These are phyloP conservation scores for Pseudanteris insignis DNA, from an alignment of 2,888 invertebrate species.

Conservation along the genomic window DNA sequence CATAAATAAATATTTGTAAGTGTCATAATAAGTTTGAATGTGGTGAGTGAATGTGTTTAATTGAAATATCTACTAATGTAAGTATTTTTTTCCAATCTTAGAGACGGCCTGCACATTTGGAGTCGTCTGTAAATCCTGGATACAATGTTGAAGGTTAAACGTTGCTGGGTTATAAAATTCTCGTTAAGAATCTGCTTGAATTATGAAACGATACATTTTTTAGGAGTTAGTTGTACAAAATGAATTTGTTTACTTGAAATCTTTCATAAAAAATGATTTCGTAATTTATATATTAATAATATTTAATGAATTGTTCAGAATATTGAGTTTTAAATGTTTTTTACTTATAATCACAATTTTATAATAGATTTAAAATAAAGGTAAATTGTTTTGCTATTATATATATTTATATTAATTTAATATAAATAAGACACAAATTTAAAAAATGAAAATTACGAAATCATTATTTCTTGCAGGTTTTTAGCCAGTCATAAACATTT, in stretches of 20 bases:
- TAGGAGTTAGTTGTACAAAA: no score
- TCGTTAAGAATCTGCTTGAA: constrained; percentile 46
- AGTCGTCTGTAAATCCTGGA: constrained; percentile 64
- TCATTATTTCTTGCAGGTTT: constrained; percentile 23
- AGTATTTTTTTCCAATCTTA: constrained; percentile 66
- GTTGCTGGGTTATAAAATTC: constrained; percentile 54
- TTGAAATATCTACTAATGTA: constrained; percentile 64
- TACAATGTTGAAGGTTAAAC: constrained; percentile 64
- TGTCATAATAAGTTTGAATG: constrained; percentile 48
- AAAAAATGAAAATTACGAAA: no score
- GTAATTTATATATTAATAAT: no score
- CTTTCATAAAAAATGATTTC: neutral
- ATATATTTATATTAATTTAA: no score
- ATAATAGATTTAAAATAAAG: no score
- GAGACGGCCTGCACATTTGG: constrained; percentile 64
- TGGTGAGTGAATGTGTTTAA: constrained; percentile 59
- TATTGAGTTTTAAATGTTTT: no score
- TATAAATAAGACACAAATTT: no score
- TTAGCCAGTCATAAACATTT: constrained; percentile 50
- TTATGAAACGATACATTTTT: neutral
- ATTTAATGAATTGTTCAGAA: no score
- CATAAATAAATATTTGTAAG: neutral
- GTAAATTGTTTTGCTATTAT: no score
- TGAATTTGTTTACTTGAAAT: no score
- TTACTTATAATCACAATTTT: no score